These are phyloP conservation scores for Diarsia dahlii DNA, from an alignment of 2,888 invertebrate genomes.

Conservation along the genomic window DNA sequence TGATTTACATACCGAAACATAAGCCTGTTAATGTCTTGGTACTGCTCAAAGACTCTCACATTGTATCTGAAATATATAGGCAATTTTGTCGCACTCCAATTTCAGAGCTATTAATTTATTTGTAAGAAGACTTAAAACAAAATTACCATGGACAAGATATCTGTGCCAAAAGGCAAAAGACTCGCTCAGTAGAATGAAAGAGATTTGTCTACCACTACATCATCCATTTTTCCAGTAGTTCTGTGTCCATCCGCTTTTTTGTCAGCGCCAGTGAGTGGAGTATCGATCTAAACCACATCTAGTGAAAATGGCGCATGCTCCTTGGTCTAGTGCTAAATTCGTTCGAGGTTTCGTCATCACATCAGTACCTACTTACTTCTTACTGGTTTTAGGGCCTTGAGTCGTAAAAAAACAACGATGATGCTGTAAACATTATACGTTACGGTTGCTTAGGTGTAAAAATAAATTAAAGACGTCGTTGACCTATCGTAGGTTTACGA, in stretches of 20 bases:
- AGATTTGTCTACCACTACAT: not conserved
- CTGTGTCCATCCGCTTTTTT: conserved; percentile 7
- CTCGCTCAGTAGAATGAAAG: not conserved
- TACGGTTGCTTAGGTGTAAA: conserved; percentile 23
- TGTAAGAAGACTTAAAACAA: not conserved
- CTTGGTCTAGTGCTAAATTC: conserved; percentile 23
- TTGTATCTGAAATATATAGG: not conserved
- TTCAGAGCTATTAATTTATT: not conserved
- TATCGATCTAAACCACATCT: conserved; percentile 35
- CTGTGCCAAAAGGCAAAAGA: not conserved
- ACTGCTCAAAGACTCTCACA: not conserved
- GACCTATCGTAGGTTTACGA: conserved; percentile 26
- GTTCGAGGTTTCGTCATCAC: conserved; percentile 25
- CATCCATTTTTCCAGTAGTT: not conserved
- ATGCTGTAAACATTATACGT: conserved; percentile 25
- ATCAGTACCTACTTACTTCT: conserved; percentile 9
- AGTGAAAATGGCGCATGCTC: conserved; percentile 38
- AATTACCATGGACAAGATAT: not conserved
- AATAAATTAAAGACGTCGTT: conserved; percentile 46
- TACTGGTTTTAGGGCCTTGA: conserved; percentile 35
- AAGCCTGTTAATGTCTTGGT: not conserved
- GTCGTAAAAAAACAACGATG: conserved; percentile 27
- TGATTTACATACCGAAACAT: conserved; percentile 40
- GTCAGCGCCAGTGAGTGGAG: not conserved
- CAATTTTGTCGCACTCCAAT: not conserved